A percentile compares a stretch with the other conserved stretches of the same genome.
Conservation (phyloP, 2,797 vertebrate species). For the Chaunax sp. region DNA sequence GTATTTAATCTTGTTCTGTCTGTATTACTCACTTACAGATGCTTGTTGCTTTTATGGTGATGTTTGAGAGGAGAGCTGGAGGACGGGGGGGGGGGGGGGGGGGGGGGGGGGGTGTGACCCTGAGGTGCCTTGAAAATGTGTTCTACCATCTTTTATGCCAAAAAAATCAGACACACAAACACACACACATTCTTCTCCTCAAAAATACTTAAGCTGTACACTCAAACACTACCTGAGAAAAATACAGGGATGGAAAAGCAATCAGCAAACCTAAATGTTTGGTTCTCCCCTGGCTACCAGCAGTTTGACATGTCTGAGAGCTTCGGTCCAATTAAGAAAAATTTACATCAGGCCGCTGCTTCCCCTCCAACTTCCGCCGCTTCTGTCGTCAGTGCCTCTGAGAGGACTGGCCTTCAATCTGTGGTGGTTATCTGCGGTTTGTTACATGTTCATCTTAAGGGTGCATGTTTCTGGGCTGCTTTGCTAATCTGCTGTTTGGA, state of each 20-base stretch:
- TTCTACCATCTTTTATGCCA: no score
- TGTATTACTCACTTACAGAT: neutral
- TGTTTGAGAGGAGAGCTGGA: conserved; percentile 35
- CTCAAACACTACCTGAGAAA: conserved; percentile 32
- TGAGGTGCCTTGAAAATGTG: conserved; percentile 36
- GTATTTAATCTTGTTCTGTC: conserved; percentile 1
- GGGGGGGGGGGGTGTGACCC: conserved; percentile 45
- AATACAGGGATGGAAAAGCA: conserved; percentile 48
- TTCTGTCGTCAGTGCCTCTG: conserved; percentile 12
- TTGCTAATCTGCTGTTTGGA: conserved; percentile 42
- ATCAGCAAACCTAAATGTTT: conserved; percentile 50
- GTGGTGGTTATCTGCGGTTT: conserved; percentile 32
- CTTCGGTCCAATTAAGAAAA: conserved; percentile 16
- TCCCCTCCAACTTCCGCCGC: conserved; percentile 16
- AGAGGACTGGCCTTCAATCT: conserved; percentile 14
- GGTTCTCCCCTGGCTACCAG: conserved; percentile 32
- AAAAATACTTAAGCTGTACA: conserved; percentile 34
- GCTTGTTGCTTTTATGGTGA: conserved; percentile 33
- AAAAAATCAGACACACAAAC: conserved; percentile 7
- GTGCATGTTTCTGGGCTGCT: conserved; percentile 22
- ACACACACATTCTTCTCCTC: conserved; percentile 19
- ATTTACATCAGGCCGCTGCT: conserved; percentile 13
- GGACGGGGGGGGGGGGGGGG: no score
- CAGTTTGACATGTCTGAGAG: conserved; percentile 40
- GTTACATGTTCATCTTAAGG: conserved; percentile 22